These are phyloP conservation scores for Crossocerus cetratus DNA, from an alignment of 2,888 invertebrate species.

Conservation along the genomic window DNA sequence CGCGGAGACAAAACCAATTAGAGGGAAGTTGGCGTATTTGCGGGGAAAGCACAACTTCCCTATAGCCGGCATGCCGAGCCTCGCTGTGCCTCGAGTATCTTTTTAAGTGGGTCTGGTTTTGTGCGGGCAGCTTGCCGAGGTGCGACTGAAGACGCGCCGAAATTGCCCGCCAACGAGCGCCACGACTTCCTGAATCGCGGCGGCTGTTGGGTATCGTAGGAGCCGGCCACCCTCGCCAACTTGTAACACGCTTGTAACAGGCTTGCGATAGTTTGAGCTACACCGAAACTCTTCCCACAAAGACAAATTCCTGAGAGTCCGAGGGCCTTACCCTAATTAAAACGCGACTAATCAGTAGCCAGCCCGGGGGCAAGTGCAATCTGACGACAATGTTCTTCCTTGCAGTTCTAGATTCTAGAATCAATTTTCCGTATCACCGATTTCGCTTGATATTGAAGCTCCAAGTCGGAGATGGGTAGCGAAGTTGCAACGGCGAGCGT, in stretches of 20 bases:
- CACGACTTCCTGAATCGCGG: constrained; percentile 19
- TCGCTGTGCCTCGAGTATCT: constrained; percentile 8
- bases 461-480: not conserved
- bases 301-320: too few species aligned
- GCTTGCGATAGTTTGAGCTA: too few species aligned
- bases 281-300: too few species aligned
- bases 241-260: too few species aligned
- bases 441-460: constrained; percentile 20
- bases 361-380: not conserved
- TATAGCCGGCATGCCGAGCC: constrained; percentile 8
- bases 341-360: too few species aligned
- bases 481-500: constrained; percentile 26
- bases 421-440: constrained; percentile 36
- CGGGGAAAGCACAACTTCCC: constrained; percentile 36
- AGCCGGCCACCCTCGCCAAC: too few species aligned
- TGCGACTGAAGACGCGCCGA: not conserved
- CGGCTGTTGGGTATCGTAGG: too few species aligned
- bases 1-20: constrained; percentile 50
- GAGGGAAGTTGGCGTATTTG: constrained; percentile 35
- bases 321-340: too few species aligned
- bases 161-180: constrained; percentile 17
- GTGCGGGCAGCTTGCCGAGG: not conserved
- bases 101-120: not conserved
- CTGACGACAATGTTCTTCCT: not conserved
- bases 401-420: constrained; percentile 35